Percentiles rank a stretch among this genome's conserved stretches.
phyloP scores from a whole-genome alignment of 2,113 vertebrate species.

The Aramus guarauna region DNA sequence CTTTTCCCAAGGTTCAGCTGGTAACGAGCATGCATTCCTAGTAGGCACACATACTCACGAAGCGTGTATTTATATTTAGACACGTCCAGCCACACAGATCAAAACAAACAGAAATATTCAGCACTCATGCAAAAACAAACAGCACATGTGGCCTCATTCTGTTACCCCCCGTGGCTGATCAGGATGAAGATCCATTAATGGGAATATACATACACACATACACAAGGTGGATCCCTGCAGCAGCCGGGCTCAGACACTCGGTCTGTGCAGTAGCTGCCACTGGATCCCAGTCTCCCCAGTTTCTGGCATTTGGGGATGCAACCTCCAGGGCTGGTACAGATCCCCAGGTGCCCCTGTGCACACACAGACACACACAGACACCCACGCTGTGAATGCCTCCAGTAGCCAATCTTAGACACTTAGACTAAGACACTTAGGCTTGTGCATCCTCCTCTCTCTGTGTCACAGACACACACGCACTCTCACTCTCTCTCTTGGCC shows the following conservation, averaged over 20 bases:
- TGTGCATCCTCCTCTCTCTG: not conserved
- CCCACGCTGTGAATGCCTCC: not conserved
- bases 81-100: not conserved
- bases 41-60: not conserved
- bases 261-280: not conserved
- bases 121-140: not conserved
- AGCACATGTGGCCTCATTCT: not conserved
- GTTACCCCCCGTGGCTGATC: not conserved
- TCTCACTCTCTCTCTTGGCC: no score
- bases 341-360: not conserved
- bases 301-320: not conserved
- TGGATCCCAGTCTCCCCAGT: not conserved
- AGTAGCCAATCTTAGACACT: not conserved
- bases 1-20: not conserved
- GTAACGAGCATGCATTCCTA: not conserved
- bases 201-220: not conserved
- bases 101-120: not conserved
- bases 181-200: not conserved
- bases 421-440: not conserved
- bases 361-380: not conserved
- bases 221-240: not conserved
- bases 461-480: no score
- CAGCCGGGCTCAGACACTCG: accelerated
- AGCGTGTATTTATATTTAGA: not conserved
- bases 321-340: not conserved